Evolutionary conservation across 2,888 invertebrate species (phyloP).

Genomic region (Lasius fuliginosus): DNA sequence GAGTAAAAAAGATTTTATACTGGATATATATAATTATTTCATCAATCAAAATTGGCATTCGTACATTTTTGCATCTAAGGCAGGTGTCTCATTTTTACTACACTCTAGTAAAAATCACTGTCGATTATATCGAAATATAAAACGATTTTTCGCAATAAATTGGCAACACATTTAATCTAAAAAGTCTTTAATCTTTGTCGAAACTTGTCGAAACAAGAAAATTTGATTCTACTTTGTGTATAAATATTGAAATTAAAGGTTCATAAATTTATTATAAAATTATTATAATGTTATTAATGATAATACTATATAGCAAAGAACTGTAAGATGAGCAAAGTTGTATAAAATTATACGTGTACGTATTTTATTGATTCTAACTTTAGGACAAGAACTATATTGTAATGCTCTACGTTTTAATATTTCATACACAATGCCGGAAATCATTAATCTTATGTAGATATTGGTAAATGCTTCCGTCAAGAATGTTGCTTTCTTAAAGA

Average conservation of each 20-base stretch:
- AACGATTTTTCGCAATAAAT: neutral
- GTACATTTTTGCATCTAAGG: neutral
- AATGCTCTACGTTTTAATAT: slow-evolving; percentile 43
- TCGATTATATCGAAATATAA: neutral
- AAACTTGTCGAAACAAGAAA: neutral
- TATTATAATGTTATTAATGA: neutral
- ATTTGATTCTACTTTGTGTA: neutral
- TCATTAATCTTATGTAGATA: slow-evolving; percentile 49
- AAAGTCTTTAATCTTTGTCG: neutral
- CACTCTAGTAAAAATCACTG: neutral
- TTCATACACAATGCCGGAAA: slow-evolving; percentile 20
- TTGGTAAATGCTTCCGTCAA: slow-evolving; percentile 51
- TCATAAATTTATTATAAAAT: neutral
- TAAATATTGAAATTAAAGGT: neutral
- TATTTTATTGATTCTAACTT: slow-evolving; percentile 12
- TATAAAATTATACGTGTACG: neutral
- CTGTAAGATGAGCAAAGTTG: neutral
- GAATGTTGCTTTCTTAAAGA: slow-evolving; percentile 46
- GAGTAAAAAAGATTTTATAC: neutral
- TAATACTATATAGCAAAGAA: neutral
- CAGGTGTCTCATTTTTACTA: neutral
- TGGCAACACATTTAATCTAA: neutral
- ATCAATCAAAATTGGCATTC: neutral
- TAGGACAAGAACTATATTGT: slow-evolving; percentile 2
- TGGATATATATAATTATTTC: neutral